phyloP scores from a whole-genome alignment of 2,888 invertebrate genomes.

The Leucozona laternaria region DNA sequence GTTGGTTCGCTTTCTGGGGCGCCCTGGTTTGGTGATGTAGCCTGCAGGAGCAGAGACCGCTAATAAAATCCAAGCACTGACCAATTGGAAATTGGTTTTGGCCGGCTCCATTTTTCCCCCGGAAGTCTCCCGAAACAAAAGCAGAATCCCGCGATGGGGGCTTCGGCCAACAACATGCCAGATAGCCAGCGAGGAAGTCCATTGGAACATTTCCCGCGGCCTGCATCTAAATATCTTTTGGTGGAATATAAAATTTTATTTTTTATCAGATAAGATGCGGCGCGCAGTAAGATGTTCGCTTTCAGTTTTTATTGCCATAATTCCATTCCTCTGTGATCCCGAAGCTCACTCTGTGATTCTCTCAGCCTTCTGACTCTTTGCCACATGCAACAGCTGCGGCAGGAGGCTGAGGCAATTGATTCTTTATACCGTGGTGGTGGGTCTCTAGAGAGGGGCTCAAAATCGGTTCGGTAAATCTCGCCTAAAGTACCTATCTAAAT shows the following conservation, averaged over 20 bases:
- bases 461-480: conserved; percentile 41
- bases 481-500: conserved; percentile 2
- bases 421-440: conserved; percentile 55
- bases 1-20: conserved; percentile 43
- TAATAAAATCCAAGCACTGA: conserved; percentile 49
- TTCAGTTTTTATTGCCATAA: conserved; percentile 73
- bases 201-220: conserved; percentile 33
- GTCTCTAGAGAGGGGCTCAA: conserved; percentile 22
- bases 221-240: conserved; percentile 24
- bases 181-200: neutral
- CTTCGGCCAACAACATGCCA: conserved; percentile 1
- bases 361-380: neutral
- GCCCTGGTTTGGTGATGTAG: conserved; percentile 42
- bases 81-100: conserved; percentile 62
- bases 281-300: conserved; percentile 71
- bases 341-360: neutral
- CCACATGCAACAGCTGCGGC: conserved; percentile 62
- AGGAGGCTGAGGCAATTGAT: conserved; percentile 66
- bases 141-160: neutral
- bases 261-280: conserved; percentile 72
- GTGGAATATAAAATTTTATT: conserved; percentile 53
- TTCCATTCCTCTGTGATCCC: conserved; percentile 57
- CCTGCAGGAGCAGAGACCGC: conserved; percentile 47
- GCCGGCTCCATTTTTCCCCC: conserved; percentile 38
- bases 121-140: conserved; percentile 13